These are phyloP conservation scores for Homarus americanus DNA, from an alignment of 1,140 invertebrate species.

Conservation along the genomic window DNA sequence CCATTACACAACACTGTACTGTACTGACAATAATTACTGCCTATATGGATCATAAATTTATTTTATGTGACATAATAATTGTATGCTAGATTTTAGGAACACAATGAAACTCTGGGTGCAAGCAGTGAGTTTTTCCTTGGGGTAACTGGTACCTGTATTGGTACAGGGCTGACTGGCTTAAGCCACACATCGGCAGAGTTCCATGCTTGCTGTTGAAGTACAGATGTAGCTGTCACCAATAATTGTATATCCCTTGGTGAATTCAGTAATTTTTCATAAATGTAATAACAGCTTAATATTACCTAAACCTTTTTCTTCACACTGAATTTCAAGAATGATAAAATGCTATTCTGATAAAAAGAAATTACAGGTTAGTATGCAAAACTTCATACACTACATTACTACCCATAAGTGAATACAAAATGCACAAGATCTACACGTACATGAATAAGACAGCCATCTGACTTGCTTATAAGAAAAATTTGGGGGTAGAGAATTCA, in stretches of 20 bases:
- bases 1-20: too few relatives aligned
- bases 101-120: slow-evolving; percentile 1
- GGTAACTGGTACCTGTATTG: slow-evolving; percentile 51
- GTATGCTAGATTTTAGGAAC: slow-evolving; percentile 15
- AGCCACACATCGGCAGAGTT: slow-evolving; percentile 67
- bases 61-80: not conserved
- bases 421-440: not conserved
- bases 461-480: not conserved
- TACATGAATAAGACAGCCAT: not conserved
- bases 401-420: not conserved
- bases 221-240: slow-evolving; percentile 28
- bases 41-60: not conserved
- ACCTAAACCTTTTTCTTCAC: not conserved
- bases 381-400: not conserved
- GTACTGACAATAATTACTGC: not conserved
- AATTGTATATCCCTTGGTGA: not conserved
- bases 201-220: slow-evolving; percentile 66
- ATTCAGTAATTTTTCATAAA: not conserved
- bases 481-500: not conserved
- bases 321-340: not conserved
- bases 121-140: slow-evolving; percentile 19
- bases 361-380: not conserved
- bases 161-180: slow-evolving; percentile 64
- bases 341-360: not conserved
- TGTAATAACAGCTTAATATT: not conserved